phyloP scores from a whole-genome alignment of 2,113 vertebrate genomes.

The Jaculus jaculus region DNA sequence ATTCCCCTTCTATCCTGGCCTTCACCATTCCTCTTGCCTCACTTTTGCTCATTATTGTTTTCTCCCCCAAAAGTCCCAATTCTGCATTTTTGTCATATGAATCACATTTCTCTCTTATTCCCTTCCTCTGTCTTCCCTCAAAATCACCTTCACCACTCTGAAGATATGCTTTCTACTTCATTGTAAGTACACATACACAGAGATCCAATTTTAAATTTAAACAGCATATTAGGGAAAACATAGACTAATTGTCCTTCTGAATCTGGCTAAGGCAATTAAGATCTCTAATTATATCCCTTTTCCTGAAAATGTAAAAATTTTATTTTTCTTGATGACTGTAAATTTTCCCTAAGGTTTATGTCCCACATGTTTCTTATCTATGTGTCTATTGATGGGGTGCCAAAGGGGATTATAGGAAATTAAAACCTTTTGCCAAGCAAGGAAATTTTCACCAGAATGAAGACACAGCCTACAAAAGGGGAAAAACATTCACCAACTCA shows the following conservation, averaged over 20 bases:
- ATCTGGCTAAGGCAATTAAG: no score
- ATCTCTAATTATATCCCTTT: no score
- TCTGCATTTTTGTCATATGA: neutral
- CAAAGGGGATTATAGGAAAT: neutral
- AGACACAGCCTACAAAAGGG: no score
- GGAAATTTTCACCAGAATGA: neutral
- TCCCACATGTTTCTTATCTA: neutral
- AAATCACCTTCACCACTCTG: neutral
- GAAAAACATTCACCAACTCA: neutral
- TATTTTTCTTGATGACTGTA: neutral
- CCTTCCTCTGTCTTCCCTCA: no score
- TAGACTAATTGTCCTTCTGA: neutral
- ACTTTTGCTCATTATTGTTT: neutral
- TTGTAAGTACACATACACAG: neutral
- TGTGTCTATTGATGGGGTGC: neutral
- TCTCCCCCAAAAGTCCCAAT: no score
- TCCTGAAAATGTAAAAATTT: neutral
- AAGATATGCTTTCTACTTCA: no score
- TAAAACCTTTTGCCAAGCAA: neutral
- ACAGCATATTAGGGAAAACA: no score
- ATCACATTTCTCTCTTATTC: neutral
- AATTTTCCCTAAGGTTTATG: no score
- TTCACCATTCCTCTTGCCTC: no score
- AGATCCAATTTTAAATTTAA: no score
- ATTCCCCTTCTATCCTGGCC: accelerated